Percentiles rank a stretch among this genome's conserved stretches.
Evolutionary conservation across 2,888 invertebrate species (phyloP).

Genomic region (Agrochola circellaris): DNA sequence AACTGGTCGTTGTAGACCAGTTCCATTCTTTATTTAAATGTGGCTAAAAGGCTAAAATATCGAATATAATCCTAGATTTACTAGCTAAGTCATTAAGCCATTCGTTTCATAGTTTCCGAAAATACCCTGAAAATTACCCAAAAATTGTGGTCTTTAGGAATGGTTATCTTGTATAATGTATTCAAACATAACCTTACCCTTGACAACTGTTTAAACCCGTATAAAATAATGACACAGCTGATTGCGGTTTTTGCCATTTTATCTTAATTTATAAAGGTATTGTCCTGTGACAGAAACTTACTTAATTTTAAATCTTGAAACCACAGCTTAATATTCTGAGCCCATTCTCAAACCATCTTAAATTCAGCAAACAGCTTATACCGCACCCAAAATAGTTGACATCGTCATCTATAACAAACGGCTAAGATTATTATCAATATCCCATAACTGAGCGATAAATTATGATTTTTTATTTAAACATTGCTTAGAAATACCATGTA

Average conservation of each 20-base stretch:
- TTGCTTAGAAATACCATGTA: slow-evolving; percentile 73
- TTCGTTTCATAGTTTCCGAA: neutral
- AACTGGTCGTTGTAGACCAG: too few species aligned
- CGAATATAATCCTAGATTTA: too few species aligned
- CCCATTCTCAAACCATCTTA: neutral
- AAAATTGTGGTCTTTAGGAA: too few species aligned
- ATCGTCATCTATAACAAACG: slow-evolving; percentile 66
- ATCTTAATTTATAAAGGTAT: neutral
- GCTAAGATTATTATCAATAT: slow-evolving; percentile 76
- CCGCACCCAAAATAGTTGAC: slow-evolving; percentile 62
- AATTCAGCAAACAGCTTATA: slow-evolving; percentile 28
- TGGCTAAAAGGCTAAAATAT: too few species aligned
- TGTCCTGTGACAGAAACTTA: neutral
- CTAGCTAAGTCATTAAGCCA: too few species aligned
- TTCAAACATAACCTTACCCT: neutral
- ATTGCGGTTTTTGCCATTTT: neutral
- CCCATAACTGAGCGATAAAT: slow-evolving; percentile 81
- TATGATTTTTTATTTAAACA: slow-evolving; percentile 76
- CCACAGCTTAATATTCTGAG: slow-evolving; percentile 9
- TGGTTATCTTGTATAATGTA: neutral
- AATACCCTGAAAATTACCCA: neutral
- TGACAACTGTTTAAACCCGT: neutral
- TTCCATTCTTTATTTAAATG: too few species aligned
- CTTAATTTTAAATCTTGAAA: neutral
- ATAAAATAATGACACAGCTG: too few species aligned